Conservation (phyloP, 2,113 vertebrate genomes). For the Pleuronectes platessa region DNA sequence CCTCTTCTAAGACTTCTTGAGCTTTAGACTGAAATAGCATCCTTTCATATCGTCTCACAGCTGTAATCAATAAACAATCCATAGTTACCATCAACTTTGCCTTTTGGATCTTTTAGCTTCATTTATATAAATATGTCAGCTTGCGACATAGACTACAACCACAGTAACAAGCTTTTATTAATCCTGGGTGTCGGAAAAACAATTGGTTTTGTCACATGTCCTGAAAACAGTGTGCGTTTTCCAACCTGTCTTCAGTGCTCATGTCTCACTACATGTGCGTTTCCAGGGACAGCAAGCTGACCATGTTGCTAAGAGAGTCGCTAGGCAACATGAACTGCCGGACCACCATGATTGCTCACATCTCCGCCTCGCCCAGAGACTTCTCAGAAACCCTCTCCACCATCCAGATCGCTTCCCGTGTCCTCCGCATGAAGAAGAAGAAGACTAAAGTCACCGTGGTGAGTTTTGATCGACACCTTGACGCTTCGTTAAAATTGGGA, state of each 20-base stretch:
- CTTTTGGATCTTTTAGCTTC: background rate
- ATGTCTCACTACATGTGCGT: slow-evolving; percentile 64
- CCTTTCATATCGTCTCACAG: slow-evolving; percentile 18
- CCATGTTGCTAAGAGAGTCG: slow-evolving; percentile 98
- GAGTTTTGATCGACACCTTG: slow-evolving; percentile 48
- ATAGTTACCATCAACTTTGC: slow-evolving; percentile 3
- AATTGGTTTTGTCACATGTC: slow-evolving; percentile 30
- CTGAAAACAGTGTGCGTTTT: slow-evolving; percentile 34
- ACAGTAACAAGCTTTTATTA: slow-evolving; percentile 7
- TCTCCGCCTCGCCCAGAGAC: slow-evolving; percentile 91
- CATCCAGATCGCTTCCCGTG: slow-evolving; percentile 95
- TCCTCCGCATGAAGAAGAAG: slow-evolving; percentile 99
- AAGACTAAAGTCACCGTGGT: slow-evolving; percentile 94
- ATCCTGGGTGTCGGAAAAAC: slow-evolving; percentile 29
- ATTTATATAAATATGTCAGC: background rate
- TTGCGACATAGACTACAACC: background rate
- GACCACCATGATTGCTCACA: slow-evolving; percentile 99
- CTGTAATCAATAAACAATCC: slow-evolving; percentile 19
- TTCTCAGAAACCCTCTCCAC: slow-evolving; percentile 96
- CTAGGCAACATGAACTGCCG: slow-evolving; percentile 99
- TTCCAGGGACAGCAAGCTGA: slow-evolving; percentile 98
- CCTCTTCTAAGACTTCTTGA: slow-evolving; percentile 23
- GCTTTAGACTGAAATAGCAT: slow-evolving; percentile 2
- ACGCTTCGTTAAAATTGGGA: slow-evolving; percentile 9
- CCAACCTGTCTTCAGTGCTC: slow-evolving; percentile 36